Conservation (phyloP, 2,888 invertebrate species). For the Lithophane leautieri region DNA sequence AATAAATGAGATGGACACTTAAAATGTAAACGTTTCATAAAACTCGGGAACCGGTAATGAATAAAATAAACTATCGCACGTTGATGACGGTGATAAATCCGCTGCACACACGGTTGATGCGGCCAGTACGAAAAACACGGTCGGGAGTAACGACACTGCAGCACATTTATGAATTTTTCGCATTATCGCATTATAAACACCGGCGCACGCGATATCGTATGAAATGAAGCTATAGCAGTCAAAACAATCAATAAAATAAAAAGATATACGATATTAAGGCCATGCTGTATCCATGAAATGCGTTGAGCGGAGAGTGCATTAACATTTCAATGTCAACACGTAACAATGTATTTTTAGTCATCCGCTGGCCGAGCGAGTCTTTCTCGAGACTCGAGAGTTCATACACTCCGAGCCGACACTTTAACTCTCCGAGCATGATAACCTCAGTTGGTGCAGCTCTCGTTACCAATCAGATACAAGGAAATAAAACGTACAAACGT, state of each 20-base stretch:
- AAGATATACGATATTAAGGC: slow-evolving; percentile 70
- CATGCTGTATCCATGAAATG: slow-evolving; percentile 81
- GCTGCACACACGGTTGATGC: slow-evolving; percentile 71
- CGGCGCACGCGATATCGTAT: slow-evolving; percentile 72
- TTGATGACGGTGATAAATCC: slow-evolving; percentile 65
- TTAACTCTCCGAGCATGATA: slow-evolving; percentile 66
- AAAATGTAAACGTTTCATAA: slow-evolving; percentile 72
- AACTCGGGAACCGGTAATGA: slow-evolving; percentile 71
- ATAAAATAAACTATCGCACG: slow-evolving; percentile 68
- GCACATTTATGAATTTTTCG: slow-evolving; percentile 76
- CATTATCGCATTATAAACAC: slow-evolving; percentile 78
- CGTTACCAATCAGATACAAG: slow-evolving; percentile 67
- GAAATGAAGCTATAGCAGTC: slow-evolving; percentile 80
- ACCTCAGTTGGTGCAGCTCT: slow-evolving; percentile 62
- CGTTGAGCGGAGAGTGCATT: slow-evolving; percentile 87
- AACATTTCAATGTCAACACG: slow-evolving; percentile 90
- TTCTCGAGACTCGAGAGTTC: slow-evolving; percentile 73
- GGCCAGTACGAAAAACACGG: slow-evolving; percentile 69
- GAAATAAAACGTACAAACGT: slow-evolving; percentile 63
- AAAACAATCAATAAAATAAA: slow-evolving; percentile 85
- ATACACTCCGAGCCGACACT: slow-evolving; percentile 66
- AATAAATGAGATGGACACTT: slow-evolving; percentile 71
- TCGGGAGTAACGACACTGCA: slow-evolving; percentile 78
- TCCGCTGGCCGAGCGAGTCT: slow-evolving; percentile 81
- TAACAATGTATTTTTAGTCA: slow-evolving; percentile 88